Percentiles rank a stretch among this genome's conserved stretches.
Conservation (phyloP, 1,140 invertebrate species). For the Cyrtorhinus lividipennis region DNA sequence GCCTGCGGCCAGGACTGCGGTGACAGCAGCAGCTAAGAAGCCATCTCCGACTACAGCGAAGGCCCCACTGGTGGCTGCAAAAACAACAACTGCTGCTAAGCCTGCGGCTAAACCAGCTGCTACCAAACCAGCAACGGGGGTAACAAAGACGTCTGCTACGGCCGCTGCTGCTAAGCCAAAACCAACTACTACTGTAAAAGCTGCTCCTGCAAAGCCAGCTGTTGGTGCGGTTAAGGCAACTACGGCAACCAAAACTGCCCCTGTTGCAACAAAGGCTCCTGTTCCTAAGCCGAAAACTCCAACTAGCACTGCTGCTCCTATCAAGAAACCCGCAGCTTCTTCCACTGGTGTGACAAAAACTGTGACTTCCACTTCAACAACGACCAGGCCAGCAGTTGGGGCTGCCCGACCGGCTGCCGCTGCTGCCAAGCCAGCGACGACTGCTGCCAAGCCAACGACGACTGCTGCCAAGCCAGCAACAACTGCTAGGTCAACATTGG, state of each 20-base stretch:
- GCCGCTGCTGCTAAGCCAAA: slow-evolving; percentile 9
- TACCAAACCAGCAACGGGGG: neutral
- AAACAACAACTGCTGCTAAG: neutral
- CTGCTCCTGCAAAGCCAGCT: slow-evolving; percentile 16
- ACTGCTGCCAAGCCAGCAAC: neutral
- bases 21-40: neutral
- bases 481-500: neutral
- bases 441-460: too few relatives aligned
- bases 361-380: too few relatives aligned
- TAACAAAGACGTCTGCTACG: neutral
- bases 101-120: neutral
- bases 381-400: neutral
- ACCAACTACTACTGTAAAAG: slow-evolving; percentile 13
- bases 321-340: slow-evolving; percentile 15
- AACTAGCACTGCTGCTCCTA: slow-evolving; percentile 7
- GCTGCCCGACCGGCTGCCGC: neutral
- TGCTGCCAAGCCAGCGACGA: neutral
- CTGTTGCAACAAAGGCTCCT: neutral
- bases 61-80: neutral
- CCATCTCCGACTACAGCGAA: neutral
- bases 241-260: neutral
- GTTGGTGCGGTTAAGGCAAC: slow-evolving; percentile 1
- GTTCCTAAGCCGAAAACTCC: neutral
- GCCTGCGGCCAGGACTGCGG: neutral
- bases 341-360: neutral